Evolutionary conservation across 2,797 vertebrate species (phyloP), one percentile per base, ranked within the genome.

Genomic region (Myripristis jacobus): DNA sequence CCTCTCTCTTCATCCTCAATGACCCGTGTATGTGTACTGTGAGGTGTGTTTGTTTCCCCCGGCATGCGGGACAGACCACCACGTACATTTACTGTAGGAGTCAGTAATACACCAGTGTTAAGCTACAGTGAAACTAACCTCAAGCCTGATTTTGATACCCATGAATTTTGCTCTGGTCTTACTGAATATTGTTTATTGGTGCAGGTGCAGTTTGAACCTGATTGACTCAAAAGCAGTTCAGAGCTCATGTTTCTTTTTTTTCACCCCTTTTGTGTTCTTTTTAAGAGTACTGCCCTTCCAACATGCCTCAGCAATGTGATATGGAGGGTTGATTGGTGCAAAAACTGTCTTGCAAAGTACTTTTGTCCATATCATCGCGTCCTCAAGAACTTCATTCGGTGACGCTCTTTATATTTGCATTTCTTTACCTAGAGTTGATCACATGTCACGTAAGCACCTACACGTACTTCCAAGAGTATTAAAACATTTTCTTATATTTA

Each of bases 41-140:
- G 61, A 50, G 36, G 34, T 67, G 54, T 82, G 58, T 79, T 50
- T 72, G 55, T 75, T 60, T 66, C 31, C 53, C 47, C 57, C 43
- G 61, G 55, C n/a, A 29, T 87, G 81, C 82, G 85, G 79, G 62
- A 74, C 63, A 76, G 65, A 31, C 47, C 74, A 48, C 78, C 54
- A n/a, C 44, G 29, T 31, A 60, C 43, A 51, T 75, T 57, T 70
- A 71, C 48, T 67, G 38, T 70, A 69, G 57, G 65, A 67, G 67
- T 61, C 70, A 82, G 51, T 38, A 36, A 81, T 75, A 73, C 43
- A 52, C 80, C 88, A 89, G 86, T 85, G 86, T 89, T 87, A 89
- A 90, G 86, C 88, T 91, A 78, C 66, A 77, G 60, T 68, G 53
- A 82, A 67, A 38, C 46, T 12, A 54, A 87, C 52, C 62, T 66